Percentiles rank a stretch among this genome's conserved stretches.
Evolutionary conservation across 2,113 vertebrate genomes (phyloP).

Genomic region (Paramormyrops kingsleyae): DNA sequence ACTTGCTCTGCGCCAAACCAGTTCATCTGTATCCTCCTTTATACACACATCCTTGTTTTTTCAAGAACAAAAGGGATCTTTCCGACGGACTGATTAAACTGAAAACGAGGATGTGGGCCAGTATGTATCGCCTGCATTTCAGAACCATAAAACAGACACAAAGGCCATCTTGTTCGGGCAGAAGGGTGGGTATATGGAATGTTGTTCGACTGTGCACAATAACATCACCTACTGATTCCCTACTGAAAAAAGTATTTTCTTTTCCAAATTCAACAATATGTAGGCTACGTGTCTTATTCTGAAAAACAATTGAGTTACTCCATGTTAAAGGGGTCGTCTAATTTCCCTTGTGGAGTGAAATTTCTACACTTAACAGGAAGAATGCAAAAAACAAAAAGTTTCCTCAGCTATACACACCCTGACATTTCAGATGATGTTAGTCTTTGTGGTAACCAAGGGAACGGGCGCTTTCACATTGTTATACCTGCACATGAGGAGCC

Average conservation of each 20-base stretch:
- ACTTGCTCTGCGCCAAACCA: background rate
- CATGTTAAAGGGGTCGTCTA: background rate
- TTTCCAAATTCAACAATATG: background rate
- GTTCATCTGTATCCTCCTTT: background rate
- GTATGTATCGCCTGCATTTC: background rate
- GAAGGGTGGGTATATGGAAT: background rate
- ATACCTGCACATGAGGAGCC: background rate
- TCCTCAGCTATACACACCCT: background rate
- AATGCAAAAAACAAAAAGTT: background rate
- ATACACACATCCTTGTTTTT: background rate
- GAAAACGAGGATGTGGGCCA: background rate
- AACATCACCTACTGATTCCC: background rate
- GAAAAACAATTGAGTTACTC: background rate
- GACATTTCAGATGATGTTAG: background rate
- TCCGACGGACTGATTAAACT: background rate
- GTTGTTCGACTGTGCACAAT: background rate
- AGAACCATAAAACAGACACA: background rate
- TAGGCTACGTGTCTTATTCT: background rate
- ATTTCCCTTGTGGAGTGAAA: background rate
- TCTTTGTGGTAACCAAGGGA: background rate
- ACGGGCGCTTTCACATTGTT: background rate
- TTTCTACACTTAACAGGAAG: background rate
- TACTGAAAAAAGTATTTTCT: background rate
- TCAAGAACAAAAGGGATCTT: conserved; percentile 5
- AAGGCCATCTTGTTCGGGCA: background rate